These are phyloP conservation scores for Chrysochloris asiatica DNA, from an alignment of 2,113 vertebrate genomes.

Conservation along the genomic window DNA sequence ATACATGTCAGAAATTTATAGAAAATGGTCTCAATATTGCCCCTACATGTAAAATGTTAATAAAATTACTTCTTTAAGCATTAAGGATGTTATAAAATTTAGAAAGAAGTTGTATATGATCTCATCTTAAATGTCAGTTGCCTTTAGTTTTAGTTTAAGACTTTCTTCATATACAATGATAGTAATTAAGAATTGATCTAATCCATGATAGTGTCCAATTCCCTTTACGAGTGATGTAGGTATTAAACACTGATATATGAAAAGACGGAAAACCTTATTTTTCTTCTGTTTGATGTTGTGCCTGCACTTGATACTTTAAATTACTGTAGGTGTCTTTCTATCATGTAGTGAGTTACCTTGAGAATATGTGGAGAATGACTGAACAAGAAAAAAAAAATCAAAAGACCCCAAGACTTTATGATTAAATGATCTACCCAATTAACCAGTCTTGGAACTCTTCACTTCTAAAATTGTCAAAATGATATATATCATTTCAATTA, in stretches of 20 bases:
- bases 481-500: constrained; percentile 30
- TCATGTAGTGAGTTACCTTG: not conserved
- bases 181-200: not conserved
- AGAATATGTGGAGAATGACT: not conserved
- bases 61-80: not conserved
- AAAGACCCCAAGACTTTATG: not conserved
- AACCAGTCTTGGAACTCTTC: not conserved
- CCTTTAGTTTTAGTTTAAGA: not conserved
- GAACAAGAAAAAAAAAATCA: not conserved
- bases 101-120: not conserved
- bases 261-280: not conserved
- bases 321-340: not conserved
- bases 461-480: constrained; percentile 7
- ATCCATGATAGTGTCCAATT: not conserved
- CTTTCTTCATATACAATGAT: not conserved
- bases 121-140: not conserved
- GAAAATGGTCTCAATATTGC: not conserved
- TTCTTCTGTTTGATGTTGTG: not conserved
- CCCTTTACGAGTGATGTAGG: not conserved
- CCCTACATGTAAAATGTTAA: not conserved
- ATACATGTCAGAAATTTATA: not conserved
- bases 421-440: not conserved
- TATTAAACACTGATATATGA: too few relatives aligned
- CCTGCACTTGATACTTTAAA: not conserved
- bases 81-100: not conserved